A percentile compares a stretch with the other conserved stretches of the same genome.
Evolutionary conservation across 2,888 invertebrate genomes (phyloP).

Genomic region (Scaptodrosophila latifasciaeformis): DNA sequence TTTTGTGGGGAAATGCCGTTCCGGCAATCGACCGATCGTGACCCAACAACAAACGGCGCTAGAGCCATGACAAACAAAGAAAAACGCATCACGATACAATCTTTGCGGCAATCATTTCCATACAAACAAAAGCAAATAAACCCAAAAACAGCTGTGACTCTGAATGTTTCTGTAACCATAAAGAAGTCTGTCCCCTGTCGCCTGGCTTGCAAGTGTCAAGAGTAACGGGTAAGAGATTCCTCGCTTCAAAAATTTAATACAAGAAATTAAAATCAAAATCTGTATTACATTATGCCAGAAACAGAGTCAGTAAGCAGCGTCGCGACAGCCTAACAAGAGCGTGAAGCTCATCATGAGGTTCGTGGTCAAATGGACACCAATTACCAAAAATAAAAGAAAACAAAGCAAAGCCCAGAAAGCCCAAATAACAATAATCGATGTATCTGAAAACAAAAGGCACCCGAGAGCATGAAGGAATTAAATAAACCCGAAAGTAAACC

Average conservation of each 20-base stretch:
- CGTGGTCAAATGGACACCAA: conserved; percentile 35
- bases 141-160: neutral
- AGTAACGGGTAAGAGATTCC: too few relatives aligned
- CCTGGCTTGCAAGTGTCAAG: too few relatives aligned
- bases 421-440: conserved; percentile 23
- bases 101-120: neutral
- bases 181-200: too few relatives aligned
- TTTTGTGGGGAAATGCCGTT: conserved; percentile 2
- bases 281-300: conserved; percentile 49
- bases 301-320: neutral
- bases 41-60: neutral
- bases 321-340: conserved; percentile 55
- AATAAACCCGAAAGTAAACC: conserved; percentile 46
- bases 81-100: neutral
- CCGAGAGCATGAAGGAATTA: conserved; percentile 62
- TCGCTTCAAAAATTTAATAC: conserved; percentile 25
- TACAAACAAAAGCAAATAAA: neutral
- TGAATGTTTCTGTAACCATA: too few relatives aligned
- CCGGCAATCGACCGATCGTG: conserved; percentile 5
- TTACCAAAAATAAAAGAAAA: conserved; percentile 24
- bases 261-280: conserved; percentile 53
- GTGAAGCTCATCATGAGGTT: conserved; percentile 60
- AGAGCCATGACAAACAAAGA: conserved; percentile 5
- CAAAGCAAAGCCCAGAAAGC: conserved; percentile 23
- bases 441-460: conserved; percentile 36